These are phyloP conservation scores for Galago senegalensis DNA, from an alignment of 2,797 vertebrate genomes.

Conservation along the genomic window DNA sequence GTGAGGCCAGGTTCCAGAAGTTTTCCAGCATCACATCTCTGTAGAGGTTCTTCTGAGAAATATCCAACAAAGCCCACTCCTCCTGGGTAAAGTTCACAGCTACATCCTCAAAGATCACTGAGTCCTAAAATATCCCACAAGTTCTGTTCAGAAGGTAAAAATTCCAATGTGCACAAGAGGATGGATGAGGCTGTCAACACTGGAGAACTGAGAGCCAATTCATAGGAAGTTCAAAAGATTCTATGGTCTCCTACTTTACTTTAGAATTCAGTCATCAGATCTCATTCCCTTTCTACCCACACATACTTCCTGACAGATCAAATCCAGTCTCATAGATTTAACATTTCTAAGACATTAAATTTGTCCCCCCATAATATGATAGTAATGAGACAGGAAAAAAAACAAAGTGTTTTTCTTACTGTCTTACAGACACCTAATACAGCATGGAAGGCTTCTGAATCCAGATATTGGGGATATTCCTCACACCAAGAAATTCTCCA, in stretches of 20 bases:
- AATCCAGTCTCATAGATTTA: background rate
- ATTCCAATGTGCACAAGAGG: background rate
- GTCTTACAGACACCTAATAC: background rate
- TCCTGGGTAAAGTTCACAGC: constrained; percentile 76
- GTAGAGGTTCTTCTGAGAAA: constrained; percentile 71
- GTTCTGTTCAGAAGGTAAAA: constrained; percentile 20
- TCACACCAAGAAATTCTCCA: background rate
- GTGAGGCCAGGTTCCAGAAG: constrained; percentile 65
- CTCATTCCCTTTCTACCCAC: background rate
- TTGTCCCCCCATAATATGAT: background rate
- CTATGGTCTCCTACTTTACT: background rate
- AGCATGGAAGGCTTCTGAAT: background rate
- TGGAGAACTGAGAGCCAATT: background rate
- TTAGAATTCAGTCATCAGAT: background rate
- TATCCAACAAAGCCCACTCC: constrained; percentile 78
- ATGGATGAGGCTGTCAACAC: background rate
- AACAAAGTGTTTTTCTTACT: background rate
- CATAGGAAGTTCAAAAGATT: background rate
- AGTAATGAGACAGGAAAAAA: background rate
- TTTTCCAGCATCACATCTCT: constrained; percentile 81
- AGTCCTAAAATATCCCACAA: constrained; percentile 68
- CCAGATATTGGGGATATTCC: no score
- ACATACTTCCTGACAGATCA: background rate
- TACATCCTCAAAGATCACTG: constrained; percentile 75
- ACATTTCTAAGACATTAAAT: background rate